Evolutionary conservation across 2,888 invertebrate species (phyloP).

Genomic region (Gortyna flavago): DNA sequence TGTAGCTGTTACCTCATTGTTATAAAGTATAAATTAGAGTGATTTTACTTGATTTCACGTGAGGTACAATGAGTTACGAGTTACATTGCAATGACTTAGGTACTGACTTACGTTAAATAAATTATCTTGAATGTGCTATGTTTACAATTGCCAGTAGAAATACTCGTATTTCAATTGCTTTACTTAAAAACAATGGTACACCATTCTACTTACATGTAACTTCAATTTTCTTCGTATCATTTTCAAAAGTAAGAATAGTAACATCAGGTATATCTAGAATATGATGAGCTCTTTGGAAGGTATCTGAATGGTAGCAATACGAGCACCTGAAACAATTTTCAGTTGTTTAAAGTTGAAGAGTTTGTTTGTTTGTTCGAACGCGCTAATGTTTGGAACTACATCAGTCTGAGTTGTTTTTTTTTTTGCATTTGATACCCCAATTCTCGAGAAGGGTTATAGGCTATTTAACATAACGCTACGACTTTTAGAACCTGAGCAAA

Average conservation of each 20-base stretch:
- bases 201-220: conserved; percentile 89
- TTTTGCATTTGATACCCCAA: neutral
- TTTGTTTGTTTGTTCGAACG: neutral
- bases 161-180: neutral
- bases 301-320: conserved; percentile 90
- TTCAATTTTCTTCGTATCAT: conserved; percentile 76
- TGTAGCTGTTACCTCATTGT: neutral
- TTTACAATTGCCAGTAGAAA: neutral
- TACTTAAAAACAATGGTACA: neutral
- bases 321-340: conserved; percentile 85
- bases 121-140: neutral
- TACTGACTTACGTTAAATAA: neutral
- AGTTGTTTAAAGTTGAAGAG: neutral
- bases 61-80: neutral
- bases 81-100: neutral
- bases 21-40: neutral
- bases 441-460: neutral
- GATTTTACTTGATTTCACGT: no score
- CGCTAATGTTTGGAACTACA: neutral
- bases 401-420: neutral
- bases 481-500: neutral
- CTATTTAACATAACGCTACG: no score
- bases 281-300: conserved; percentile 90
- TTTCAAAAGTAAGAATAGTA: conserved; percentile 73
- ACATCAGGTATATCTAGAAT: conserved; percentile 89